Evolutionary conservation across 2,113 vertebrate genomes (phyloP).

Genomic region (Neofelis nebulosa): DNA sequence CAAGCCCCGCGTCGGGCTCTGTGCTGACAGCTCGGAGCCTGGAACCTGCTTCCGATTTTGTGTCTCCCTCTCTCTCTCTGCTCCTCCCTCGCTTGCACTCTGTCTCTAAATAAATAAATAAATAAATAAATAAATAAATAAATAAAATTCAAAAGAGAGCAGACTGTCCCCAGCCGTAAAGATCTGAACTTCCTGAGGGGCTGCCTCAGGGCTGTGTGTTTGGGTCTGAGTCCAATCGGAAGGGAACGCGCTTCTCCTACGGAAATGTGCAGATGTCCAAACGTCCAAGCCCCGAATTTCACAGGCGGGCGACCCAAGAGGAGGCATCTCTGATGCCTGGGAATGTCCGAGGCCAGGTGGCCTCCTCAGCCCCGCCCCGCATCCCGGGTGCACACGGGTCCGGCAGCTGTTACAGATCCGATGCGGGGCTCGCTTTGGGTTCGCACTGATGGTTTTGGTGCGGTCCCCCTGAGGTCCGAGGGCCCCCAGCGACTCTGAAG

Average conservation of each 20-base stretch:
- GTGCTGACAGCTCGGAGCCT: too few relatives aligned
- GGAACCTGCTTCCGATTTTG: too few relatives aligned
- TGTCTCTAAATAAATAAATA: too few relatives aligned
- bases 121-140: too few relatives aligned
- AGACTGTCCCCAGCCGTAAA: not conserved
- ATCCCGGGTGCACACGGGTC: rapidly evolving
- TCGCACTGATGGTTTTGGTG: too few relatives aligned
- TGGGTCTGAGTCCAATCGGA: not conserved
- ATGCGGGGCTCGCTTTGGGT: rapidly evolving
- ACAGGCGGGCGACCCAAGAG: not conserved
- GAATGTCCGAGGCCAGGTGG: not conserved
- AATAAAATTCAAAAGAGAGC: not conserved
- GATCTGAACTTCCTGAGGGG: too few relatives aligned
- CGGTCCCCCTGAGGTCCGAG: too few relatives aligned
- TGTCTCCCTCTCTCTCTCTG: too few relatives aligned
- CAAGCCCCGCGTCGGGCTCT: too few relatives aligned
- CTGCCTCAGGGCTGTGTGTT: not conserved
- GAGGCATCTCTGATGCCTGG: not conserved
- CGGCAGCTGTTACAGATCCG: not conserved
- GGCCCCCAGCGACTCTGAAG: too few relatives aligned
- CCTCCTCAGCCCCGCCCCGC: not conserved
- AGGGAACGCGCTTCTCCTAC: not conserved
- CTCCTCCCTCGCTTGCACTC: too few relatives aligned
- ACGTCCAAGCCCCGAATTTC: not conserved
- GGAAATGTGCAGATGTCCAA: not conserved